Conservation (phyloP, 2,113 vertebrate species). For the Girardinichthys multiradiatus region DNA sequence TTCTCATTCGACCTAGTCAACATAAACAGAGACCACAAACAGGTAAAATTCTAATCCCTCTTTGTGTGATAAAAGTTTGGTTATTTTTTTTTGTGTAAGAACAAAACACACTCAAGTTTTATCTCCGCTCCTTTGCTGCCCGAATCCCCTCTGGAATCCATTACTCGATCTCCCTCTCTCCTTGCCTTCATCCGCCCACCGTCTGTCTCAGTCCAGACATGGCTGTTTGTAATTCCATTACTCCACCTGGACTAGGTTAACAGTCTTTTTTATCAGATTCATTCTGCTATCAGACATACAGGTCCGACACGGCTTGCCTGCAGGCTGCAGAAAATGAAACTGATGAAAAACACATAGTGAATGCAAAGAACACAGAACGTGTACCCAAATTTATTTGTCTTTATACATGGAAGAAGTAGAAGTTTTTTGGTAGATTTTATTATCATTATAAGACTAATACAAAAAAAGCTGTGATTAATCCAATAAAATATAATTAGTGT, state of each 20-base stretch:
- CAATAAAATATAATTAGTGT: constrained; percentile 64
- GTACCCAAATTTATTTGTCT: constrained; percentile 42
- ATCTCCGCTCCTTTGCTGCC: constrained; percentile 14
- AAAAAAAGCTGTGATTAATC: constrained; percentile 59
- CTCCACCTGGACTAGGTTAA: constrained; percentile 73
- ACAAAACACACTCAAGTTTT: neutral
- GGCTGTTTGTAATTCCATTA: constrained; percentile 73
- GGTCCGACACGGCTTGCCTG: constrained; percentile 52
- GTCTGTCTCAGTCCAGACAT: constrained; percentile 64
- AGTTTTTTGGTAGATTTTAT: no score
- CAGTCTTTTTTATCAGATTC: constrained; percentile 71
- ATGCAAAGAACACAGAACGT: constrained; percentile 11
- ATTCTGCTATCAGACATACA: constrained; percentile 54
- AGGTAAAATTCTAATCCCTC: constrained; percentile 76
- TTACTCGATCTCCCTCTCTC: constrained; percentile 52
- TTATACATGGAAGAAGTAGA: no score
- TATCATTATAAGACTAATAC: constrained; percentile 60
- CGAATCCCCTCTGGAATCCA: constrained; percentile 62
- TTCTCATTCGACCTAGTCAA: constrained; percentile 97
- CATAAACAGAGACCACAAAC: constrained; percentile 93
- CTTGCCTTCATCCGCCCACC: constrained; percentile 40
- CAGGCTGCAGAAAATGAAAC: constrained; percentile 55
- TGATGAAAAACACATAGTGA: constrained; percentile 64
- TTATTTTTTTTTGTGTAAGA: neutral
- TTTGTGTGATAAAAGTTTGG: neutral